Base-by-base conservation (phyloP, 2,888 invertebrate genomes). In the Diloba caeruleocephala region DNA sequence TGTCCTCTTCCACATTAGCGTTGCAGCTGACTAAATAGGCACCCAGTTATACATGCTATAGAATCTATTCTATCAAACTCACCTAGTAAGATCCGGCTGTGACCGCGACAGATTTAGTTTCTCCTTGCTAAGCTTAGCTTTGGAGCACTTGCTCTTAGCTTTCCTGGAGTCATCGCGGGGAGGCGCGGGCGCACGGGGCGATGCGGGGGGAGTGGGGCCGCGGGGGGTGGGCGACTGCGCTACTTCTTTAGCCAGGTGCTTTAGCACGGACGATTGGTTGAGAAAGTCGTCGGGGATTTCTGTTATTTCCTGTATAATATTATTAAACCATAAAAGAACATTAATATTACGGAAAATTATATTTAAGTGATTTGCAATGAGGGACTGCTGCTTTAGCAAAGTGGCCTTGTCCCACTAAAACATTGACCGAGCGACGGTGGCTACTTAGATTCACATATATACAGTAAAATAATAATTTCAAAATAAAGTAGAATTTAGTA, bases 271-370 rank as follows among this genome's bases (percentile, higher is more conserved):
- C 1, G 97, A 97, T 78, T 97, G 97, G 84, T 95, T 97, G 10
- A 97, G 93, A 79, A 97, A 97, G 88, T 97, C 97, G 77, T 97
- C 97, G 0, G 97, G 97, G 78, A 97, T 97, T 84, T 97, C 97
- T 0, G 96, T 96, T 74, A 97, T 96, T 91, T 97, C 97, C 71
- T 71, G 45, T n/a, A 12, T 0, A 3, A n/a, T n/a, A n/a, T n/a
- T n/a, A 23, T 15, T 25, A 3, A n/a, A 10, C 9, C 5, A n/a
- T n/a, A n/a, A n/a, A n/a, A n/a, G n/a, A n/a, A n/a, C n/a, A n/a
- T n/a, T n/a, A n/a, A n/a, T n/a, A n/a, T n/a, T n/a, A n/a, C n/a
- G n/a, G n/a, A n/a, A n/a, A n/a, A n/a, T n/a, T n/a, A n/a, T n/a
- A n/a, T n/a, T n/a, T n/a, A n/a, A n/a, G n/a, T n/a, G n/a, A n/a